Evolutionary conservation across 2,797 vertebrate species (phyloP).

Genomic region (Microhierax caerulescens): DNA sequence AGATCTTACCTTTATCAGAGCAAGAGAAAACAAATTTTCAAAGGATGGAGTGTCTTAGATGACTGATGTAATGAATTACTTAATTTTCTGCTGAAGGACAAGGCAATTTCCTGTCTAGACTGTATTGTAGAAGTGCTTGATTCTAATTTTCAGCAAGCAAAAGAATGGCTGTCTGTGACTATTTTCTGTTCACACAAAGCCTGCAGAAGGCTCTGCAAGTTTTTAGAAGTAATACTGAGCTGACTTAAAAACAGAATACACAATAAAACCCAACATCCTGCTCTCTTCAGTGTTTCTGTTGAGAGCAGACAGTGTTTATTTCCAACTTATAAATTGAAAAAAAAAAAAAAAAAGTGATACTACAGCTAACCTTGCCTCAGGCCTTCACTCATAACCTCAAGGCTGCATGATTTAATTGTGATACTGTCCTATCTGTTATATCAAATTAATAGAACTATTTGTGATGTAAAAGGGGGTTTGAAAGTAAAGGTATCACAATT

Average conservation of each 20-base stretch:
- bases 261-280: not conserved
- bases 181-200: slow-evolving; percentile 16
- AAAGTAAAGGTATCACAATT: not conserved
- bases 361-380: not conserved
- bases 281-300: not conserved
- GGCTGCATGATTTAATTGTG: not conserved
- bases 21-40: slow-evolving; percentile 60
- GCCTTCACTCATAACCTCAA: not conserved
- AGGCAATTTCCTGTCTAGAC: slow-evolving; percentile 65
- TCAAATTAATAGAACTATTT: not conserved
- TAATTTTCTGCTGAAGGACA: slow-evolving; percentile 56
- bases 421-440: not conserved
- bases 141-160: slow-evolving; percentile 57
- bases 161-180: slow-evolving; percentile 21
- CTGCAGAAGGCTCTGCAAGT: not conserved
- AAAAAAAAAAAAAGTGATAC: not conserved
- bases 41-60: slow-evolving; percentile 32
- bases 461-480: not conserved
- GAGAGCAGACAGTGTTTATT: not conserved
- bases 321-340: not conserved
- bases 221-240: not conserved
- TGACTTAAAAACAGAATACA: not conserved
- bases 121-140: slow-evolving; percentile 34
- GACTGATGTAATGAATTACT: slow-evolving; percentile 56
- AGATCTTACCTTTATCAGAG: slow-evolving; percentile 62